Base-by-base conservation (phyloP, 1,140 invertebrate genomes). In the Thaumetopoea pityocampa region DNA sequence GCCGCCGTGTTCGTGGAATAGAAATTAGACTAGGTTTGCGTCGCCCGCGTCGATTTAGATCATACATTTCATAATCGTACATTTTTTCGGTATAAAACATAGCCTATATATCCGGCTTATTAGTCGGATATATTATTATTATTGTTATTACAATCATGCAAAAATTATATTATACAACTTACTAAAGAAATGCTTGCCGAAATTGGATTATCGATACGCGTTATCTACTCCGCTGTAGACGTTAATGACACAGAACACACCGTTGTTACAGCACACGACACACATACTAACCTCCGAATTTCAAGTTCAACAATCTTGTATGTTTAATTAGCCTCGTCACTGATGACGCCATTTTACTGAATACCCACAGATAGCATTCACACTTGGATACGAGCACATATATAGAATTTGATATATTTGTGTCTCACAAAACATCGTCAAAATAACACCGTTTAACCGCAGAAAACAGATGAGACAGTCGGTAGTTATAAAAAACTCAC, bases 231-330 rank as follows among this genome's bases (percentile, higher is more conserved):
- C n/a, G n/a, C n/a, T n/a, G n/a, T n/a, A n/a, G n/a, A n/a, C n/a
- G n/a, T n/a, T n/a, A 24, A 3, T 24, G 9, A 3, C 8, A n/a
- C 3, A 3, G 22, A 6, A 24, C 22, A 24, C 6, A n/a, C 6
- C 9, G 7, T n/a, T 24, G 7, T 24, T 8, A 35, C 1, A 12
- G 7, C 29, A 38, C 23, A 28, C 35, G 29, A 19, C 17, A 34
- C 7, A 36, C n/a, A 42, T 33, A 55, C 61, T 65, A 45, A 66
- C 62, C 62, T 58, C 49, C 37, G 27, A 55, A 46, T 46, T 49
- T 66, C 36, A 47, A 49, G 33, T 56, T 46, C 41, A 57, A 37
- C 8, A 48, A 9, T 24, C 50, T 16, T 3, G 54, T 12, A 23
- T 27, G 47, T 22, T 53, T 61, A 6, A 57, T 26, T 9, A 36